A percentile compares a stretch with the other conserved stretches of the same genome.
Evolutionary conservation across 2,797 vertebrate species (phyloP).

Genomic region (Neosilurus mollespiculum): DNA sequence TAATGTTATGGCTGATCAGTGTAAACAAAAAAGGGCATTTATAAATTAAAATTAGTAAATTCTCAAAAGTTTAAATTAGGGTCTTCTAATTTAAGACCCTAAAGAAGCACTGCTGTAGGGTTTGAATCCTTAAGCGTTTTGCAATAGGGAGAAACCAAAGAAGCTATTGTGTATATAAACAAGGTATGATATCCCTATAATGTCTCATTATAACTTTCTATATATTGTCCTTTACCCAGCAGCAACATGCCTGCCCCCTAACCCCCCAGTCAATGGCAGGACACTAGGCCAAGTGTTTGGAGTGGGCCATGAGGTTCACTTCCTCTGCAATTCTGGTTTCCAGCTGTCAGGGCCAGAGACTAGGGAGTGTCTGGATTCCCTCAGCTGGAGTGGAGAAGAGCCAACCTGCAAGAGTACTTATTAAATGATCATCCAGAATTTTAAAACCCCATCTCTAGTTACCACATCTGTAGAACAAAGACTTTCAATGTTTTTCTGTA

Average conservation of each 20-base stretch:
- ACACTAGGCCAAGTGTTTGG: conserved; percentile 72
- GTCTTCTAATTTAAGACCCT: background rate
- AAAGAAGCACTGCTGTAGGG: background rate
- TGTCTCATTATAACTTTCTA: background rate
- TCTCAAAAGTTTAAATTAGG: background rate
- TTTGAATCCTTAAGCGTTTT: background rate
- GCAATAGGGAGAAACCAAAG: background rate
- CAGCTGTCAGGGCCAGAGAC: conserved; percentile 77
- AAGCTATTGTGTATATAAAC: background rate
- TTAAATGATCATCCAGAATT: conserved; percentile 24
- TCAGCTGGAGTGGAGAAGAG: conserved; percentile 79
- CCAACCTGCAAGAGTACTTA: conserved; percentile 77
- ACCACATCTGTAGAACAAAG: conserved; percentile 8
- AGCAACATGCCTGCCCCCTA: conserved; percentile 74
- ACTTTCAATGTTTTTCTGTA: background rate
- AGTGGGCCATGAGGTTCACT: conserved; percentile 81
- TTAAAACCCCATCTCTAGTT: conserved; percentile 10
- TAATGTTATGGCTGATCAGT: no score
- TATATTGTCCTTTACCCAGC: conserved; percentile 10
- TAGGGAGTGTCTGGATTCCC: conserved; percentile 72
- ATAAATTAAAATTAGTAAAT: no score
- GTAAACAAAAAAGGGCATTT: no score
- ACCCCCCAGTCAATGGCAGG: conserved; percentile 69
- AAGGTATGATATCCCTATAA: background rate
- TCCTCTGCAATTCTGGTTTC: conserved; percentile 76